Evolutionary conservation across 2,888 invertebrate genomes (phyloP).

Genomic region (Oligia strigilis): DNA sequence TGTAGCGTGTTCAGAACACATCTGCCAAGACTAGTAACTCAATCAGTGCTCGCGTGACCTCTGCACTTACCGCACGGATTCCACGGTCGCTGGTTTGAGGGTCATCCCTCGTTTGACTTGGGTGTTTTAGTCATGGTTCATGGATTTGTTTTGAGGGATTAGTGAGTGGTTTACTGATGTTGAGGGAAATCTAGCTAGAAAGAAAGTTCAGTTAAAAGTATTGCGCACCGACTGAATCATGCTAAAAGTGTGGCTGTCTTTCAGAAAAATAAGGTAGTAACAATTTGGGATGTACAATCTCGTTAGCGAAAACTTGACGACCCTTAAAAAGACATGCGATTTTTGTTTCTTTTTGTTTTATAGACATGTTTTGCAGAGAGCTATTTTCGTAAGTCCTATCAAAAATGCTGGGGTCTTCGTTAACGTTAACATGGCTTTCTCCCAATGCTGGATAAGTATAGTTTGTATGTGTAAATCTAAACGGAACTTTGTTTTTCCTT

Average conservation of each 20-base stretch:
- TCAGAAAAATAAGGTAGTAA: background rate
- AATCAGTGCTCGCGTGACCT: constrained; percentile 70
- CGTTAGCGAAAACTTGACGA: background rate
- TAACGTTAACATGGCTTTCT: background rate
- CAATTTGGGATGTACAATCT: background rate
- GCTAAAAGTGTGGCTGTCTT: background rate
- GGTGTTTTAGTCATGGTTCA: constrained; percentile 44
- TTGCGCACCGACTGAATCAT: background rate
- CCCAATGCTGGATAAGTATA: background rate
- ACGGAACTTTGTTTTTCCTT: background rate
- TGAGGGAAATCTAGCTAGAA: background rate
- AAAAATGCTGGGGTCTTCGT: background rate
- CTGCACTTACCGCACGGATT: constrained; percentile 69
- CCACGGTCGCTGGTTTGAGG: constrained; percentile 54
- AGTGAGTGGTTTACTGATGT: background rate
- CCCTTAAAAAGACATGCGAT: background rate
- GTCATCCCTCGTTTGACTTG: constrained; percentile 66
- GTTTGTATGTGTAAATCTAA: background rate
- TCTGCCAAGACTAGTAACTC: constrained; percentile 61
- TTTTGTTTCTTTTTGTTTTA: background rate
- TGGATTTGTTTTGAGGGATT: constrained; percentile 32
- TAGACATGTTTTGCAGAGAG: too few relatives aligned
- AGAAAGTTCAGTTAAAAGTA: background rate
- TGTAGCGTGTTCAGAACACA: constrained; percentile 63
- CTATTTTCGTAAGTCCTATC: background rate